Conservation (phyloP, 2,888 invertebrate genomes). For the Blomia tropicalis region DNA sequence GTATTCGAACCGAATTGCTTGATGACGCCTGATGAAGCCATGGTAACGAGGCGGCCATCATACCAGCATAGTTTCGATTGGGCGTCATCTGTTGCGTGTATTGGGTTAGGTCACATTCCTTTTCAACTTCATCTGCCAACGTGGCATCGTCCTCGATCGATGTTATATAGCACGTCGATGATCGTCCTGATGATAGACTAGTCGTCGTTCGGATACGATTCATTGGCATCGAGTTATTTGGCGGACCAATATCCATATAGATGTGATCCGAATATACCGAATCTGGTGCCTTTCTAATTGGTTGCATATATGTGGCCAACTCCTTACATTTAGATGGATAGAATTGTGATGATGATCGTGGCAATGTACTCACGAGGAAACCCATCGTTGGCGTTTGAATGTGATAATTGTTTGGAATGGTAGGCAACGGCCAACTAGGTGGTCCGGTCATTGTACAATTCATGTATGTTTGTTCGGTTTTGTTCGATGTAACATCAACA, state of each 20-base stretch:
- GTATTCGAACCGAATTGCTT: neutral
- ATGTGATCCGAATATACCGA: neutral
- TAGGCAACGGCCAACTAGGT: neutral
- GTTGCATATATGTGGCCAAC: neutral
- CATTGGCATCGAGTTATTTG: neutral
- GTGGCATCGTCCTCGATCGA: constrained; percentile 2
- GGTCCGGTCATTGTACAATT: neutral
- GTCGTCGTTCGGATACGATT: neutral
- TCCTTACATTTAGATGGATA: neutral
- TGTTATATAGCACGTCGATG: neutral
- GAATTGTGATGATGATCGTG: neutral
- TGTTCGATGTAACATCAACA: neutral
- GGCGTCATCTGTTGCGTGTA: neutral
- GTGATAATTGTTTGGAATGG: neutral
- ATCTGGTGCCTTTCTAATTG: too few species aligned
- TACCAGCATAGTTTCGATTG: neutral
- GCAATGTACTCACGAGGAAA: neutral
- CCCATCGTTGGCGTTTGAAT: neutral
- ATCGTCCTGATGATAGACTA: neutral
- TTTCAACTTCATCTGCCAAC: neutral
- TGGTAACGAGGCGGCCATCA: neutral
- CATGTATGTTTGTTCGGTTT: neutral
- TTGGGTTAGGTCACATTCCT: neutral
- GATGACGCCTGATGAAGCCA: neutral
- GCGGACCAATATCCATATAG: neutral